Conservation (phyloP, 2,888 invertebrate genomes). For the Sphaerophoria taeniata region DNA sequence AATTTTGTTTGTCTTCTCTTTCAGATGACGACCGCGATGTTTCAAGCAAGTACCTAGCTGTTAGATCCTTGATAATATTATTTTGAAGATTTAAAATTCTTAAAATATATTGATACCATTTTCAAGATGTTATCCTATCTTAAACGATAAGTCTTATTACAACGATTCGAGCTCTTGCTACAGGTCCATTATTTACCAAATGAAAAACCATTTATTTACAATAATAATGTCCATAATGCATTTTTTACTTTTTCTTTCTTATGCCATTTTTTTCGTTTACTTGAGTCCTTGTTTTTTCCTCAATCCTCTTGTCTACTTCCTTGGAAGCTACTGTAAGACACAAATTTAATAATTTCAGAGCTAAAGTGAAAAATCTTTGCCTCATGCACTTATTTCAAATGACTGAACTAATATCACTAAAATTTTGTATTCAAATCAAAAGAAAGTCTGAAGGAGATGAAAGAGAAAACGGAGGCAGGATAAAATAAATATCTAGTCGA, state of each 20-base stretch:
- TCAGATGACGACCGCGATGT: no score
- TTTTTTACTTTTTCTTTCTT: not conserved
- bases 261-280: not conserved
- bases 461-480: conserved; percentile 22
- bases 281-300: not conserved
- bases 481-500: conserved; percentile 39
- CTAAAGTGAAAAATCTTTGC: conserved; percentile 21
- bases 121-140: not conserved
- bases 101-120: no score
- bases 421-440: conserved; percentile 64
- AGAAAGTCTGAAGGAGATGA: not conserved
- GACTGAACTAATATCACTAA: conserved; percentile 31
- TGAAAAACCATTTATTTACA: conserved; percentile 18
- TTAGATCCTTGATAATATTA: no score
- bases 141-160: not conserved
- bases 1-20: no score
- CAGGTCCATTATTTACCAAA: not conserved
- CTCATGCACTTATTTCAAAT: conserved; percentile 60
- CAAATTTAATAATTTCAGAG: conserved; percentile 48
- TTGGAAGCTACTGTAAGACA: conserved; percentile 16
- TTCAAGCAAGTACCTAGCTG: no score
- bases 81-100: no score
- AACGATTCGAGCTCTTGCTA: not conserved
- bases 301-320: not conserved
- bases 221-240: conserved; percentile 11